phyloP scores from a whole-genome alignment of 2,113 vertebrate genomes.

The Tachycineta bicolor region DNA sequence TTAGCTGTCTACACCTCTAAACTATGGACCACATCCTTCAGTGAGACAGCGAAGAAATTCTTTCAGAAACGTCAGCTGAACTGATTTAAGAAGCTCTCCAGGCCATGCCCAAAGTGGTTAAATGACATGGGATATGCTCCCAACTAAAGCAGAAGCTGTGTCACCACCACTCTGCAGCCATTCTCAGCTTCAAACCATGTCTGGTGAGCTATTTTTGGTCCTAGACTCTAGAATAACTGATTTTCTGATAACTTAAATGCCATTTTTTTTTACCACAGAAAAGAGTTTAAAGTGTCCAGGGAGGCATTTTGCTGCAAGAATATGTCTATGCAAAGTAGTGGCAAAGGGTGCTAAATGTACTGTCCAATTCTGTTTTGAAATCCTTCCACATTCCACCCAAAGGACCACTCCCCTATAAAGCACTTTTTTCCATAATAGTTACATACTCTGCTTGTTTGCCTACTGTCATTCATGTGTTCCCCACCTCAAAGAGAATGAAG shows the following conservation, averaged over 20 bases:
- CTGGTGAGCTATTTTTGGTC: not conserved
- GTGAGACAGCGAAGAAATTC: not conserved
- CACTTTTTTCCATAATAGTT: not conserved
- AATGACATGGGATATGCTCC: not conserved
- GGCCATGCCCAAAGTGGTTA: not conserved
- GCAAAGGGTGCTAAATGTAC: not conserved
- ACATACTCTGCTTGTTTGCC: not conserved
- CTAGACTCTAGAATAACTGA: not conserved
- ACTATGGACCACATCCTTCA: not conserved
- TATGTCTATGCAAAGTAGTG: not conserved
- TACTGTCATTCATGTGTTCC: not conserved
- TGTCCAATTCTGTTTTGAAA: not conserved
- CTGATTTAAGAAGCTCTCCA: not conserved
- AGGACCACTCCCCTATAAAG: not conserved
- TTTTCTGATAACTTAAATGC: not conserved
- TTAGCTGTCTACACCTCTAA: not conserved
- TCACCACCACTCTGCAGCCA: not conserved
- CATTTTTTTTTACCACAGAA: not conserved
- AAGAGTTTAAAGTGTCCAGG: not conserved
- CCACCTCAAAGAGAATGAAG: not conserved
- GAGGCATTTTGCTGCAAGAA: not conserved
- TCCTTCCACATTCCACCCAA: not conserved
- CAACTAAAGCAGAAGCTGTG: not conserved
- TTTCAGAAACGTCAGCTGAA: not conserved
- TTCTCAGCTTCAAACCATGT: not conserved